phyloP scores from a whole-genome alignment of 2,888 invertebrate genomes.

The Odontocolon sp. region DNA sequence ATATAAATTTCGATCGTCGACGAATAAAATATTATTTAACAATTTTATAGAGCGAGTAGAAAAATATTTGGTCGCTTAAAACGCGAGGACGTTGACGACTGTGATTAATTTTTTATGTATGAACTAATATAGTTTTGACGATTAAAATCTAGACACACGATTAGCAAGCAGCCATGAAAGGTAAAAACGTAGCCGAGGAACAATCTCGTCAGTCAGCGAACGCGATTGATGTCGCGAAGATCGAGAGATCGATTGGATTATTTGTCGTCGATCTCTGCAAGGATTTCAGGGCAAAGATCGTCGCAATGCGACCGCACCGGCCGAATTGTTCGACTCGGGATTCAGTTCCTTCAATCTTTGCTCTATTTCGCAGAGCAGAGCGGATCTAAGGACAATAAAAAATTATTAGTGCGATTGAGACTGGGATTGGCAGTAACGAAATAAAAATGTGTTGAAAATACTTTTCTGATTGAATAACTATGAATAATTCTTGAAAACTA shows the following conservation, averaged over 20 bases:
- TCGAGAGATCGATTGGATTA: constrained; percentile 19
- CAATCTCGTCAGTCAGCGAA: constrained; percentile 40
- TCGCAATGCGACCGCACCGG: constrained; percentile 73
- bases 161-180: constrained; percentile 61
- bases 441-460: neutral
- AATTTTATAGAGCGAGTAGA: constrained; percentile 8
- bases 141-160: neutral
- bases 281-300: constrained; percentile 74
- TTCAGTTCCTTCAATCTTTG: constrained; percentile 81
- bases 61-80: constrained; percentile 7
- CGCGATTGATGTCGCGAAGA: constrained; percentile 3
- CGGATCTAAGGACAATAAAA: constrained; percentile 85
- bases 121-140: neutral
- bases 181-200: constrained; percentile 46
- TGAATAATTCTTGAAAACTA: too few species aligned
- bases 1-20: constrained; percentile 43
- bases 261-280: too few species aligned
- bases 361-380: constrained; percentile 89
- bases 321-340: constrained; percentile 70
- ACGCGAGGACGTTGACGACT: neutral
- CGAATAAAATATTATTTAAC: constrained; percentile 49
- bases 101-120: neutral
- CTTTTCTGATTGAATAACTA: neutral
- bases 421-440: too few species aligned
- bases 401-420: too few species aligned